Evolutionary conservation across 2,113 vertebrate genomes (phyloP), one percentile per base, ranked within the genome.

Genomic region (Mola mola): DNA sequence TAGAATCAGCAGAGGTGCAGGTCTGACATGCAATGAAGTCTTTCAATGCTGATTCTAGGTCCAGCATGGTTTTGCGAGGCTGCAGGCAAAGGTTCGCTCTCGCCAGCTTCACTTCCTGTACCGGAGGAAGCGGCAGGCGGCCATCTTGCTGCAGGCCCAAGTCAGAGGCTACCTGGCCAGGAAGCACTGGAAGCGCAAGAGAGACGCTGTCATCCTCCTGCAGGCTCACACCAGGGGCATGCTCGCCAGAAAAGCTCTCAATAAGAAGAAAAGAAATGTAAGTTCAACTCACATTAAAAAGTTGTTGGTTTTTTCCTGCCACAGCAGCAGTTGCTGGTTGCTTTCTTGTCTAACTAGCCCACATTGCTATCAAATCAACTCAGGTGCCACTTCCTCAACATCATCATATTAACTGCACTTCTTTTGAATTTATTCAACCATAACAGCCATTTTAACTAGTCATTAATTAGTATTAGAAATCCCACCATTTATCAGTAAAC

Each of bases 211-310:
- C 1, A 44, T 94, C 57, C 50, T 94, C 49, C 93, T 98, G 43
- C 96, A 99, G 83, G 93, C 95, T 0, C 86, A 96, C 0, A 86
- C 94, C 19, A 92, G 95, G 50, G 95, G 95, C 5, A 84, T 93
- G 88, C 57, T 94, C 19, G 92, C 92, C 6, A 92, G 94, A 20
- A 91, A 24, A 6, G 64, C 36, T 8, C 85, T 92, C 33, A 61
- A 12, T 17, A 90, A 68, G 66, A 90, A 72, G 60, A 95, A 87
- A 77, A 85, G 43, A 72, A 80, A 87, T 44, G 95, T 98, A 87
- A 74, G 81, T 75, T 33, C 5, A 29, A 11, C 26, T 16, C 8
- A 0, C 2, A 16, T 38, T 5, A n/a, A n/a, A n/a, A n/a, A n/a
- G n/a, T n/a, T n/a, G n/a, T n/a, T n/a, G n/a, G n/a, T n/a, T n/a